Evolutionary conservation across 1,140 invertebrate genomes (phyloP).

Genomic region (Elymnias hypermnestra): DNA sequence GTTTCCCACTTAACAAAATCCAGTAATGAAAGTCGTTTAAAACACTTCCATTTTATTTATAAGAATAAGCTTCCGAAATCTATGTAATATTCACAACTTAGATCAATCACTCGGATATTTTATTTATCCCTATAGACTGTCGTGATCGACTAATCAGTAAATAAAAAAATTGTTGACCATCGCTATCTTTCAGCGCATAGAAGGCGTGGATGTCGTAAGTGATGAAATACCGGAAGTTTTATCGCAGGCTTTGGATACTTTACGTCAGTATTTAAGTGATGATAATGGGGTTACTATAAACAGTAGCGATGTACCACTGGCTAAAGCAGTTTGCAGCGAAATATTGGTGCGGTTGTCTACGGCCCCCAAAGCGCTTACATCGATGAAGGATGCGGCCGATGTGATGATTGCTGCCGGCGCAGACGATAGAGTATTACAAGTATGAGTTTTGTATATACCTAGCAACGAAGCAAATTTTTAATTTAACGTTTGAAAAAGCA

Average conservation of each 20-base stretch:
- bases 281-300: constrained; percentile 15
- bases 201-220: constrained; percentile 55
- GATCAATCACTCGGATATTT: no score
- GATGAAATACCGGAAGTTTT: constrained; percentile 54
- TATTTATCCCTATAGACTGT: no score
- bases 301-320: constrained; percentile 34
- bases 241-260: constrained; percentile 44
- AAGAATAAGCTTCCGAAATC: no score
- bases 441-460: constrained; percentile 18
- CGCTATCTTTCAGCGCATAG: constrained; percentile 41
- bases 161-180: no score
- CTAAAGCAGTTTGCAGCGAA: constrained; percentile 46
- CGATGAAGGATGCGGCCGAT: constrained; percentile 42
- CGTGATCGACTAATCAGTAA: no score
- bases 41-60: no score
- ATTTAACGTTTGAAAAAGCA: no score
- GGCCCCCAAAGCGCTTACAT: constrained; percentile 40
- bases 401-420: constrained; percentile 45
- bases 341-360: constrained; percentile 44
- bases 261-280: constrained; percentile 48
- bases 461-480: no score
- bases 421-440: constrained; percentile 57
- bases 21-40: no score
- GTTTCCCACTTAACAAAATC: no score
- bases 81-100: no score